Evolutionary conservation across 2,113 vertebrate species (phyloP).

Genomic region (Tetraodon nigroviridis): DNA sequence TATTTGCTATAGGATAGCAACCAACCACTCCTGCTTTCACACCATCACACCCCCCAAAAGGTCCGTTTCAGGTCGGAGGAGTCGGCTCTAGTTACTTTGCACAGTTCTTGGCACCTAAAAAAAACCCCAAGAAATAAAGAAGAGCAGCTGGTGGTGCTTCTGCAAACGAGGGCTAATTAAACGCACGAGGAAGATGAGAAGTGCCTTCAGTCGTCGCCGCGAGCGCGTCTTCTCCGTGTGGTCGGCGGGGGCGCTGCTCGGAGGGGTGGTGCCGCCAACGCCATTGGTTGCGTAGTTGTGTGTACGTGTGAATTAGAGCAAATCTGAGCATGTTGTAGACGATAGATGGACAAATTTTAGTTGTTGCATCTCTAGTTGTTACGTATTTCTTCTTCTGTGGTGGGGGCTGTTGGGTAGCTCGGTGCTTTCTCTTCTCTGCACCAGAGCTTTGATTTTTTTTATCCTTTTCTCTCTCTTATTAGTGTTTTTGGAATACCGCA

Average conservation of each 20-base stretch:
- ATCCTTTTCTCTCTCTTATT: constrained; percentile 26
- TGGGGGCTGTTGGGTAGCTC: constrained; percentile 43
- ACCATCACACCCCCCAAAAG: neutral
- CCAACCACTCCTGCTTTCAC: too few species aligned
- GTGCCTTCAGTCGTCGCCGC: constrained; percentile 59
- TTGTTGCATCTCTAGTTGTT: constrained; percentile 54
- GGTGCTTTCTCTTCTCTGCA: constrained; percentile 35
- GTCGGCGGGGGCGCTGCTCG: constrained; percentile 25
- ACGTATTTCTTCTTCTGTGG: constrained; percentile 47
- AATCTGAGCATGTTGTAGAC: constrained; percentile 39
- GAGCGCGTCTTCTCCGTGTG: constrained; percentile 30
- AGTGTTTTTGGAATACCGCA: constrained; percentile 23
- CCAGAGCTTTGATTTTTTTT: constrained; percentile 25
- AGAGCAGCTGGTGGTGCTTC: constrained; percentile 37
- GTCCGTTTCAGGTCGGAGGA: constrained; percentile 42
- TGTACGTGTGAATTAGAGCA: constrained; percentile 25
- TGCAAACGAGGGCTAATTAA: constrained; percentile 41
- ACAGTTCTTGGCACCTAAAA: constrained; percentile 56
- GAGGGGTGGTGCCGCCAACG: constrained; percentile 26
- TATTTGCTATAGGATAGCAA: too few species aligned
- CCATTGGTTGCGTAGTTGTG: constrained; percentile 27
- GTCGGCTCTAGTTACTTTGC: constrained; percentile 57
- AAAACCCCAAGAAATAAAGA: constrained; percentile 46
- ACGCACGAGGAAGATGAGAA: constrained; percentile 40
- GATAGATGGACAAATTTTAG: constrained; percentile 32